Evolutionary conservation across 2,113 vertebrate genomes (phyloP).

Genomic region (Bettongia penicillata): DNA sequence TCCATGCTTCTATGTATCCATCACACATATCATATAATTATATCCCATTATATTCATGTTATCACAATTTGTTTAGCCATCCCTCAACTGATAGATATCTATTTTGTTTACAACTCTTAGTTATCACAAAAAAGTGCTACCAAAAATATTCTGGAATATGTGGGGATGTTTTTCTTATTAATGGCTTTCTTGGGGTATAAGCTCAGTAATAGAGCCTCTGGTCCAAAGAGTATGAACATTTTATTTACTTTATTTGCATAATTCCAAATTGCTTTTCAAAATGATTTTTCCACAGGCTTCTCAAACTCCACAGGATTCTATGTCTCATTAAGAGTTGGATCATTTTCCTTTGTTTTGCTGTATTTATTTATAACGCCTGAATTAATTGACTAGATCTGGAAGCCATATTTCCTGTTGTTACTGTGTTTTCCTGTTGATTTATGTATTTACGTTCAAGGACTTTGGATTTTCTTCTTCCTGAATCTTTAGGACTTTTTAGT

Average conservation of each 20-base stretch:
- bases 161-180: background rate
- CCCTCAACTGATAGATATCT: background rate
- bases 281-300: background rate
- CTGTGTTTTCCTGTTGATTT: background rate
- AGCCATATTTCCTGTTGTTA: background rate
- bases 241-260: background rate
- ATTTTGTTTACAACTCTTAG: background rate
- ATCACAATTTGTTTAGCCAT: background rate
- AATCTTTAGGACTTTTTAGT: background rate
- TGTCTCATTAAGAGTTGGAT: background rate
- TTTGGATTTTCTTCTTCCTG: background rate
- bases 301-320: background rate
- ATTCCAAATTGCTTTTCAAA: slow-evolving; percentile 1
- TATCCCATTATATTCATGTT: background rate
- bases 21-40: background rate
- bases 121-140: background rate
- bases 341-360: background rate
- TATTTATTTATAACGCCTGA: background rate
- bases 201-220: background rate
- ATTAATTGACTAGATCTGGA: background rate
- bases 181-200: background rate
- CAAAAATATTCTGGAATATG: background rate
- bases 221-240: background rate
- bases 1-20: background rate
- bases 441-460: background rate